A percentile compares a stretch with the other conserved stretches of the same genome.
phyloP scores from a whole-genome alignment of 2,888 invertebrate species.

The Dasysyrphus albostriatus region DNA sequence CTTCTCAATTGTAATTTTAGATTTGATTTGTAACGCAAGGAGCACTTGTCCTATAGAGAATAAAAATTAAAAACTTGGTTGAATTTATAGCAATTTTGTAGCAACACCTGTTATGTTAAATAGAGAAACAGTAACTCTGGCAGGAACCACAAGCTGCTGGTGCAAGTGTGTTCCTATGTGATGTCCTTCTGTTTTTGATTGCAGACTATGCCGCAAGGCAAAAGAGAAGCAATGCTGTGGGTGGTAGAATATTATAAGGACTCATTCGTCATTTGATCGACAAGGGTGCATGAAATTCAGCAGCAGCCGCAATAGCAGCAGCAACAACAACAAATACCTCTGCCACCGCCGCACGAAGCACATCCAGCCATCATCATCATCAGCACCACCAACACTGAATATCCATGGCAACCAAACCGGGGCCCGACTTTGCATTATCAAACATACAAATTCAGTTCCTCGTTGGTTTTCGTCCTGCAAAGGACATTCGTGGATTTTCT shows the following conservation, averaged over 20 bases:
- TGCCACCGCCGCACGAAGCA: slow-evolving; percentile 35
- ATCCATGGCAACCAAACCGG: slow-evolving; percentile 63
- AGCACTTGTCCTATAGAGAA: too few species aligned
- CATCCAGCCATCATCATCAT: slow-evolving; percentile 21
- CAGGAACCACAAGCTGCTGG: slow-evolving; percentile 47
- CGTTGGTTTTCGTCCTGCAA: slow-evolving; percentile 65
- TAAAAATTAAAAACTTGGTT: too few species aligned
- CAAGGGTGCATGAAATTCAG: slow-evolving; percentile 70
- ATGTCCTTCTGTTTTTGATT: slow-evolving; percentile 40
- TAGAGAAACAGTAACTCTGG: not conserved
- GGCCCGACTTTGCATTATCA: slow-evolving; percentile 62
- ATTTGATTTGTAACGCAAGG: too few species aligned
- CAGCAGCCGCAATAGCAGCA: slow-evolving; percentile 35
- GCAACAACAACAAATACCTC: slow-evolving; percentile 31
- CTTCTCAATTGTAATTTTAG: too few species aligned
- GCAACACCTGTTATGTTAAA: not conserved
- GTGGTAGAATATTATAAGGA: slow-evolving; percentile 32
- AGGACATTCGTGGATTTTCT: slow-evolving; percentile 42
- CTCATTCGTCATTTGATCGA: slow-evolving; percentile 74
- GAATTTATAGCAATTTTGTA: too few species aligned
- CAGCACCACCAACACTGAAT: slow-evolving; percentile 44
- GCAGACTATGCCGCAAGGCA: slow-evolving; percentile 55
- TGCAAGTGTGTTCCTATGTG: slow-evolving; percentile 47
- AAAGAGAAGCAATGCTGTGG: slow-evolving; percentile 45
- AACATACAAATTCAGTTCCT: slow-evolving; percentile 70